Evolutionary conservation across 2,888 invertebrate species (phyloP).

Genomic region (Heliothis peltigera): DNA sequence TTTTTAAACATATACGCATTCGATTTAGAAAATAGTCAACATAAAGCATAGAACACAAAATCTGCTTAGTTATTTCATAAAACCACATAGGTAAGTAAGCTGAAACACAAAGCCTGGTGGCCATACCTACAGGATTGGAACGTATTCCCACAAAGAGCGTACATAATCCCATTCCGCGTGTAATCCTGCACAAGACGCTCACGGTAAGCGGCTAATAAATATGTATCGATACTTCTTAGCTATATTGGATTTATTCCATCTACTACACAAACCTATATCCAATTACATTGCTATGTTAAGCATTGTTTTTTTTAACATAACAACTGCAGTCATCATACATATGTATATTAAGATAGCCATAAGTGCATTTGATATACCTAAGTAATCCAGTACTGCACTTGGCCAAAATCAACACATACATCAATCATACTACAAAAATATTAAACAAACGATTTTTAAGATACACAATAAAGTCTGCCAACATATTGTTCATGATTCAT

Average conservation of each 20-base stretch:
- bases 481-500: background rate
- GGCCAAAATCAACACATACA: too few relatives aligned
- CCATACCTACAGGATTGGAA: conserved; percentile 8
- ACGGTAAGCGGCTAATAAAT: conserved; percentile 50
- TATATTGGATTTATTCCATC: conserved; percentile 31
- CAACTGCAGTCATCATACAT: background rate
- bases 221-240: conserved; percentile 41
- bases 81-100: background rate
- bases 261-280: conserved; percentile 12
- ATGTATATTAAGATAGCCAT: too few relatives aligned
- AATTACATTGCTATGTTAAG: conserved; percentile 1
- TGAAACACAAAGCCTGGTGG: conserved; percentile 16
- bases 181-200: conserved; percentile 34
- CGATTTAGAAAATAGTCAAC: too few relatives aligned
- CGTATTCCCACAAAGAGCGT: conserved; percentile 25
- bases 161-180: conserved; percentile 39
- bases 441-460: too few relatives aligned
- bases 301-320: background rate
- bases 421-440: too few relatives aligned
- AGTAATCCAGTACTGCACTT: background rate
- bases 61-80: background rate
- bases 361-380: too few relatives aligned
- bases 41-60: background rate
- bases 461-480: too few relatives aligned
- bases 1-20: too few relatives aligned